Evolutionary conservation across 2,888 invertebrate genomes (phyloP).

Genomic region (Tridacna gigas): DNA sequence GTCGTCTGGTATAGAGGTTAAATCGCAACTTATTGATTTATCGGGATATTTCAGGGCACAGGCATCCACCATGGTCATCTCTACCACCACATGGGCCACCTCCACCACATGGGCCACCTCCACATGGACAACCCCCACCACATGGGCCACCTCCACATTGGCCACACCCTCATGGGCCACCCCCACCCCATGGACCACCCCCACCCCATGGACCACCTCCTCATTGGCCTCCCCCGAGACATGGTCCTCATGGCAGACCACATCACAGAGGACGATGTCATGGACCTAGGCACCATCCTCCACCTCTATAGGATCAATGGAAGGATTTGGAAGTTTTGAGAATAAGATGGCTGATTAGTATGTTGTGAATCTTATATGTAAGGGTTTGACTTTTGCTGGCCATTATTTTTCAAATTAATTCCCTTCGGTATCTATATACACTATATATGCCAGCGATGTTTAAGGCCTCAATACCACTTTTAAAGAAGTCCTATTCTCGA

Average conservation of each 20-base stretch:
- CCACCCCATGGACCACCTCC: conserved; percentile 4
- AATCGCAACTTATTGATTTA: background rate
- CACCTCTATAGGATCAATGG: background rate
- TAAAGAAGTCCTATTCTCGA: too few relatives aligned
- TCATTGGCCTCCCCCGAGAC: conserved; percentile 4
- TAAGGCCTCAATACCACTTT: too few relatives aligned
- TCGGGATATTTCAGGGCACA: background rate
- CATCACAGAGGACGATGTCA: background rate
- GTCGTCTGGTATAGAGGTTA: too few relatives aligned
- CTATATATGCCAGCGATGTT: too few relatives aligned
- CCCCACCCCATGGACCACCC: conserved; percentile 5
- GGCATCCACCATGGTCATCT: background rate
- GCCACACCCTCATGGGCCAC: conserved; percentile 2
- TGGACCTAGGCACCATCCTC: background rate
- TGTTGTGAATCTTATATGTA: too few relatives aligned
- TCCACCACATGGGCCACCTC: background rate
- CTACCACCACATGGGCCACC: conserved; percentile 24
- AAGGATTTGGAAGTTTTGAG: too few relatives aligned
- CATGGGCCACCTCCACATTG: background rate
- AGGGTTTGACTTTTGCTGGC: too few relatives aligned
- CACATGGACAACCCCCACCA: background rate
- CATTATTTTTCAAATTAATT: too few relatives aligned
- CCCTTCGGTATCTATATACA: too few relatives aligned
- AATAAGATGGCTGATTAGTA: too few relatives aligned
- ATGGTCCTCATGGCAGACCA: conserved; percentile 9